Evolutionary conservation across 1,140 invertebrate species (phyloP).

Genomic region (Brachystomella parvula): DNA sequence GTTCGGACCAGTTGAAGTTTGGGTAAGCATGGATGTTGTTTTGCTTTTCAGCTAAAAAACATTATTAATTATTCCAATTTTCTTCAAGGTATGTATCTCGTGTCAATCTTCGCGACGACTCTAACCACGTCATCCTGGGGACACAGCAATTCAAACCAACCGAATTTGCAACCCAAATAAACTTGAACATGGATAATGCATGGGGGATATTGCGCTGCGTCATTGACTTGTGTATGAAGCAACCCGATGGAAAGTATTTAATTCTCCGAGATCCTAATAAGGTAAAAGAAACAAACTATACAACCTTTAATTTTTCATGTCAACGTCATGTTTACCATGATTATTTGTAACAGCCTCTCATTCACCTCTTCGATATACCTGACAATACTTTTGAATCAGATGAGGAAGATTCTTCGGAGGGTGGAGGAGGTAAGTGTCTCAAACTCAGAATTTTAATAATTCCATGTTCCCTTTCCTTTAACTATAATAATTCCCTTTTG

Average conservation of each 20-base stretch:
- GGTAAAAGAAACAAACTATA: constrained; percentile 40
- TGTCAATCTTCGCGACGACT: constrained; percentile 81
- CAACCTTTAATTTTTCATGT: constrained; percentile 10
- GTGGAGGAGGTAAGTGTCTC: constrained; percentile 49
- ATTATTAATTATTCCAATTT: not conserved
- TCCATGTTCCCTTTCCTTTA: not conserved
- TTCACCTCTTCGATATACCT: constrained; percentile 92
- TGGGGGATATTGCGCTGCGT: constrained; percentile 99
- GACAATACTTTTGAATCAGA: constrained; percentile 98
- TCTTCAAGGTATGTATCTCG: constrained; percentile 78
- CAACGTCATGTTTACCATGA: constrained; percentile 10
- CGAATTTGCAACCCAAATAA: constrained; percentile 98
- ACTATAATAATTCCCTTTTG: constrained; percentile 5
- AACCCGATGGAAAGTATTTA: constrained; percentile 91
- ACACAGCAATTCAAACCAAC: constrained; percentile 97
- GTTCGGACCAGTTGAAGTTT: constrained; percentile 96
- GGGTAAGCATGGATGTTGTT: constrained; percentile 50
- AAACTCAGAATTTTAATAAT: not conserved
- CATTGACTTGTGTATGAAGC: constrained; percentile 95
- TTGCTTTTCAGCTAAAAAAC: constrained; percentile 15
- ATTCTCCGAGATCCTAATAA: constrained; percentile 99
- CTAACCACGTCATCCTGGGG: constrained; percentile 93
- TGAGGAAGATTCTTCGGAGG: constrained; percentile 82
- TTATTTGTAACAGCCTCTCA: constrained; percentile 60
- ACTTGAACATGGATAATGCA: constrained; percentile 98